Percentiles rank a stretch among this genome's conserved stretches.
phyloP scores from a whole-genome alignment of 2,113 vertebrate species.

The Microcebus lehilahytsara region DNA sequence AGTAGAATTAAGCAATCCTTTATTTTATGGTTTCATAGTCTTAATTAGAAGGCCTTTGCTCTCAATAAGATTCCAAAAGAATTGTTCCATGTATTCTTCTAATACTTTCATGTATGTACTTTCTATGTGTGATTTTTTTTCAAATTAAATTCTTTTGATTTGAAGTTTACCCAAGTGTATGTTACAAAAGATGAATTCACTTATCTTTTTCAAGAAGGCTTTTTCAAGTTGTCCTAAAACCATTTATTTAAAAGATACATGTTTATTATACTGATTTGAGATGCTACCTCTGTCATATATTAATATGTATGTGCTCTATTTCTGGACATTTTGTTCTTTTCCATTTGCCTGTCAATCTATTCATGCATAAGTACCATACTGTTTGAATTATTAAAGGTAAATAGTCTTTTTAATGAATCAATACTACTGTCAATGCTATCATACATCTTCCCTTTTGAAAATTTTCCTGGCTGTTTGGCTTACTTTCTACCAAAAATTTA shows the following conservation, averaged over 20 bases:
- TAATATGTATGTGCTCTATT: not conserved
- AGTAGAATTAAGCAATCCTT: not conserved
- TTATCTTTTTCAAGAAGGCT: not conserved
- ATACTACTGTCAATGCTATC: not conserved
- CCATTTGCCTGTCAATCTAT: not conserved
- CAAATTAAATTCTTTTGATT: not conserved
- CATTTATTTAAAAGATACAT: not conserved
- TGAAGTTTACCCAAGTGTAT: not conserved
- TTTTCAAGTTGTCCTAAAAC: not conserved
- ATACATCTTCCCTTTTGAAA: not conserved
- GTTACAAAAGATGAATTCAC: not conserved
- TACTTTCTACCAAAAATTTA: not conserved
- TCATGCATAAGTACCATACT: not conserved
- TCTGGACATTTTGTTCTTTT: not conserved
- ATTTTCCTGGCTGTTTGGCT: not conserved
- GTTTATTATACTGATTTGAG: not conserved
- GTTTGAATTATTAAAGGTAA: not conserved
- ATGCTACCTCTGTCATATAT: not conserved
- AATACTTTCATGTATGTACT: not conserved
- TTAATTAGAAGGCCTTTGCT: not conserved
- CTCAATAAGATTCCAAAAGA: not conserved
- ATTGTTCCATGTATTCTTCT: not conserved
- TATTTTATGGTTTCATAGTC: constrained; percentile 3
- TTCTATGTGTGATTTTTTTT: not conserved
- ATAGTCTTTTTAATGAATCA: not conserved